Percentiles rank a stretch among this genome's conserved stretches.
Evolutionary conservation across 2,113 vertebrate genomes (phyloP).

Genomic region (Xiphophorus maculatus): DNA sequence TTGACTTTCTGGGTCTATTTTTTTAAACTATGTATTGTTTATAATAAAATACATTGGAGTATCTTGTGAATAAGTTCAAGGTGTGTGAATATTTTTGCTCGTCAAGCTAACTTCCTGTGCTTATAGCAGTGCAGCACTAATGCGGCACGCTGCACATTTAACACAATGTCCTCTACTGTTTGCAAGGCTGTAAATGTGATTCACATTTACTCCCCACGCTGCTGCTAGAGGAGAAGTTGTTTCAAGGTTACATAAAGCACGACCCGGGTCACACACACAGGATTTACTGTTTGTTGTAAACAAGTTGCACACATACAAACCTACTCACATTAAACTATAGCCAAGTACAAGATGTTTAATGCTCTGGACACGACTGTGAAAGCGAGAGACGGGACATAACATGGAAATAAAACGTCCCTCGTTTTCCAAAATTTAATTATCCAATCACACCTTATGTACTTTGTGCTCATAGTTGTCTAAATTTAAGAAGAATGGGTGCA

Average conservation of each 20-base stretch:
- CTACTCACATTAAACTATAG: neutral
- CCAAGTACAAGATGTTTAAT: neutral
- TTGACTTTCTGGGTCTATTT: no score
- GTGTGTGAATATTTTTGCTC: neutral
- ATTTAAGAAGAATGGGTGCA: no score
- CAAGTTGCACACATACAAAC: slow-evolving; percentile 22
- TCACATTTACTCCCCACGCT: slow-evolving; percentile 20
- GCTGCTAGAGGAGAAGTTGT: slow-evolving; percentile 17
- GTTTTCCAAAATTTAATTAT: neutral
- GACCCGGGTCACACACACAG: slow-evolving; percentile 42
- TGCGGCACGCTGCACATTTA: neutral
- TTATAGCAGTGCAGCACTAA: neutral
- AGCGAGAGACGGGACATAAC: neutral
- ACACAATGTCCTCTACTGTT: slow-evolving; percentile 23
- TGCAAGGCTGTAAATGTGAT: slow-evolving; percentile 35
- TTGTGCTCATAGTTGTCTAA: no score
- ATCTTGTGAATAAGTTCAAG: neutral
- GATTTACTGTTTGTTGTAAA: slow-evolving; percentile 50
- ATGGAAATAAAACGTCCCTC: neutral
- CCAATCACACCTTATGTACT: neutral
- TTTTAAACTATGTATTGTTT: no score
- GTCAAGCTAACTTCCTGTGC: slow-evolving; percentile 8
- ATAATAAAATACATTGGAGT: neutral
- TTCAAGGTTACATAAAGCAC: slow-evolving; percentile 17
- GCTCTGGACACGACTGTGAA: neutral